Conservation (phyloP, 2,888 invertebrate genomes). For the Microctonus hyperodae region DNA sequence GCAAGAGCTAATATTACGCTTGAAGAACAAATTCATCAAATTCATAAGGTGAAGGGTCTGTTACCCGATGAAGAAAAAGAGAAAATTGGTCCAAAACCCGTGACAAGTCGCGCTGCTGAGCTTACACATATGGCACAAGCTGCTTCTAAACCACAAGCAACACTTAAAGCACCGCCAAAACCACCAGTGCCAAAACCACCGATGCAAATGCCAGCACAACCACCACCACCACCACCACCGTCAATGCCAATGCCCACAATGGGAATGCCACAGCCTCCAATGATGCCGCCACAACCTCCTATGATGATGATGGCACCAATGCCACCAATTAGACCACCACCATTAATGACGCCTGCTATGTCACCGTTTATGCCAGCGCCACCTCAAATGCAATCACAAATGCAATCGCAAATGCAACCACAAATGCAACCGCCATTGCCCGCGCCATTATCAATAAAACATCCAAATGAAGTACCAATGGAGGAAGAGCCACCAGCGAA, state of each 20-base stretch:
- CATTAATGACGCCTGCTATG: constrained; percentile 66
- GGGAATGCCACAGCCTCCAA: constrained; percentile 66
- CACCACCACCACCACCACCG: constrained; percentile 56
- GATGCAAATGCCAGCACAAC: constrained; percentile 61
- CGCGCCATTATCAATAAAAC: constrained; percentile 64
- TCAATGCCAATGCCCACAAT: constrained; percentile 60
- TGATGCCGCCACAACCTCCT: constrained; percentile 65
- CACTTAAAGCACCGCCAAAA: constrained; percentile 59
- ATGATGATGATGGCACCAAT: constrained; percentile 73
- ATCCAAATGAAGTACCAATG: constrained; percentile 62
- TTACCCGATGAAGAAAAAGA: constrained; percentile 96
- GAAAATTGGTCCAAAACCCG: constrained; percentile 93
- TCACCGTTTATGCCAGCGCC: constrained; percentile 62
- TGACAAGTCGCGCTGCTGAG: constrained; percentile 64
- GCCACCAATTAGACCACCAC: constrained; percentile 68
- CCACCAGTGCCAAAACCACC: constrained; percentile 60
- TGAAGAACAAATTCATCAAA: constrained; percentile 97
- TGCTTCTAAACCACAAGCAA: constrained; percentile 58
- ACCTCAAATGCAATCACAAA: constrained; percentile 61
- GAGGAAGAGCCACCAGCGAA: constrained; percentile 90
- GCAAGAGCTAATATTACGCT: constrained; percentile 94
- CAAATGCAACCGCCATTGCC: constrained; percentile 61
- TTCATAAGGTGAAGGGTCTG: constrained; percentile 94
- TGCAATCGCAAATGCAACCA: too few relatives aligned
- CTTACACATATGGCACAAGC: constrained; percentile 60